Evolutionary conservation across 2,797 vertebrate genomes (phyloP).

Genomic region (Coendou prehensilis): DNA sequence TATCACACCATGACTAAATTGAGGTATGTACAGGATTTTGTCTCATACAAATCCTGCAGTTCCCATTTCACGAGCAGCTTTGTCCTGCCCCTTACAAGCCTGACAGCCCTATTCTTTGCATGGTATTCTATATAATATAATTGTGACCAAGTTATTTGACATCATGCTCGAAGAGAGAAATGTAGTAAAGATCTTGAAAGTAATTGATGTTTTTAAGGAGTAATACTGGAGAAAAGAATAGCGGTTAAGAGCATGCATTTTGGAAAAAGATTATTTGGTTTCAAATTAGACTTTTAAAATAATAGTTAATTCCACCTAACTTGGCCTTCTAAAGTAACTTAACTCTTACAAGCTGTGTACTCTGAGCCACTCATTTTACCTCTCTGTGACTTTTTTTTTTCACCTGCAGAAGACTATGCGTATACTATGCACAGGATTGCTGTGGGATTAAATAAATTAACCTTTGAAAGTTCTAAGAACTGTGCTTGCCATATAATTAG

Average conservation of each 20-base stretch:
- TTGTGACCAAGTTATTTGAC: background rate
- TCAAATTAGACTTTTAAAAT: background rate
- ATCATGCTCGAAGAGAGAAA: background rate
- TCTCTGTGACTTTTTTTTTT: background rate
- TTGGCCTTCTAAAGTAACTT: background rate
- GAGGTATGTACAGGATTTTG: background rate
- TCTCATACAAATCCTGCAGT: fast-evolving
- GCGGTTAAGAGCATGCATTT: background rate
- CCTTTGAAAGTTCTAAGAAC: background rate
- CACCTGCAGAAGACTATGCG: background rate
- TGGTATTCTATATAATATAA: background rate
- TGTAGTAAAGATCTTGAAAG: background rate
- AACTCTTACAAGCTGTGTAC: background rate
- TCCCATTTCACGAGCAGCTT: background rate
- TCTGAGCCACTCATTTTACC: background rate
- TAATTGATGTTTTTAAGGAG: background rate
- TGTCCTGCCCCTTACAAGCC: background rate
- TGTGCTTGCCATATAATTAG: background rate
- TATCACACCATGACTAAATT: background rate
- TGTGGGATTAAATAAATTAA: background rate
- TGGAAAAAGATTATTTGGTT: background rate
- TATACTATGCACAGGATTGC: background rate
- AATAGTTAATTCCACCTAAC: background rate
- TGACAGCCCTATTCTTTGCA: background rate
- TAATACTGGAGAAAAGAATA: background rate